Base-by-base conservation (phyloP, 1,140 invertebrate species). In the Amyelois transitella region DNA sequence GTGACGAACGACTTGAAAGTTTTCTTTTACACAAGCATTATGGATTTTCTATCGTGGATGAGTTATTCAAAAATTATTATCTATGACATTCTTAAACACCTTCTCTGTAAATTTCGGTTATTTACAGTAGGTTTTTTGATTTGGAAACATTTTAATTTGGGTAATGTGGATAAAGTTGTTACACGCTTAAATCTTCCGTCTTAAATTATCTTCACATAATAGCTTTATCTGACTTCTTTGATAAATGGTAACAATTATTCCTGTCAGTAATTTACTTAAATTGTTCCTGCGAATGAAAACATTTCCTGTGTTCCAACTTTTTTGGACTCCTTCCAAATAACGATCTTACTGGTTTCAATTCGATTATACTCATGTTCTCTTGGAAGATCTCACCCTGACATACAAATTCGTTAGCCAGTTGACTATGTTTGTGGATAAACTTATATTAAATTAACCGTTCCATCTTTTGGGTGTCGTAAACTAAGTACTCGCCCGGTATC, bases 291-390 rank as follows among this genome's bases (percentile, higher is more conserved):
- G 22, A 55, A 17, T 56, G 45, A 56, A 53, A 51, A 48, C 20
- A 21, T 48, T 48, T 48, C 18, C 45, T 48, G 18, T 48, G 45
- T 21, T 21, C 45, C 45, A 14, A 38, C 32, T 38, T 38, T 28
- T 52, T 64, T 64, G 62, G 57, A 64, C 43, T 32, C 43, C 18
- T 5, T 60, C 62, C 62, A 64, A 59, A 60, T 48, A 54, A 60
- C 38, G 43, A 54, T 60, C 55, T 51, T 60, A 54, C 21, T 50
- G 47, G n/a, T 14, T 38, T 38, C 45, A 57, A 48, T 48, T 48
- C 45, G 19, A 48, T 48, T 48, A 48, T 48, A 21, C 17, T 48
- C 45, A 48, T 48, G 45, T 20, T 48, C 19, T n/a, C 12, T 38
- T 14, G 0, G 8, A 8, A 2, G 12, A 14, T 38, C 32, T 14